Conservation (phyloP, 2,113 vertebrate species). For the Pelvicachromis taeniatus region DNA sequence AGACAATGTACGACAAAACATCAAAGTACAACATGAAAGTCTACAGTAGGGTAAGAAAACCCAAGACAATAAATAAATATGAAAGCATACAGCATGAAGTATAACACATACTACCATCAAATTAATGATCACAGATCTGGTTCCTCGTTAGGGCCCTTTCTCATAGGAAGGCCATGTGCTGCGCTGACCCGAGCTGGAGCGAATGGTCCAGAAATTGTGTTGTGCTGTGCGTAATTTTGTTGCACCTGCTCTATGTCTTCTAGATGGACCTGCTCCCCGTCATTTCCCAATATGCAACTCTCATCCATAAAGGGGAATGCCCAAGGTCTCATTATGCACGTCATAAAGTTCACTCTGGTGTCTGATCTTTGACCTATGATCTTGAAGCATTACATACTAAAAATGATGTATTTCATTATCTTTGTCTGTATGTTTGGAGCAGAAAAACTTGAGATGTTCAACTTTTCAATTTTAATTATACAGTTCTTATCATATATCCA, state of each 20-base stretch:
- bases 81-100: no score
- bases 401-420: background rate
- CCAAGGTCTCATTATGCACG: background rate
- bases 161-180: background rate
- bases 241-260: background rate
- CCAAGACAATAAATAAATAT: background rate
- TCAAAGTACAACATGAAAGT: background rate
- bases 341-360: background rate
- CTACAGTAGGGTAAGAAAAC: background rate
- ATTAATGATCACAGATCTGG: background rate
- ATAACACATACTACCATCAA: no score
- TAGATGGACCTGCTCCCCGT: rapidly evolving
- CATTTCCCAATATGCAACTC: background rate
- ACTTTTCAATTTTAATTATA: background rate
- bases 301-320: background rate
- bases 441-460: background rate
- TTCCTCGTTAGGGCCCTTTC: background rate
- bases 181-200: background rate
- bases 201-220: rapidly evolving
- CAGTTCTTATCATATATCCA: background rate
- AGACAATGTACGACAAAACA: background rate
- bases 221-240: rapidly evolving
- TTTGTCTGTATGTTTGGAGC: background rate
- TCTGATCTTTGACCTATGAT: background rate
- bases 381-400: background rate